phyloP scores from a whole-genome alignment of 2,113 vertebrate genomes.

The Tachysurus fulvidraco region DNA sequence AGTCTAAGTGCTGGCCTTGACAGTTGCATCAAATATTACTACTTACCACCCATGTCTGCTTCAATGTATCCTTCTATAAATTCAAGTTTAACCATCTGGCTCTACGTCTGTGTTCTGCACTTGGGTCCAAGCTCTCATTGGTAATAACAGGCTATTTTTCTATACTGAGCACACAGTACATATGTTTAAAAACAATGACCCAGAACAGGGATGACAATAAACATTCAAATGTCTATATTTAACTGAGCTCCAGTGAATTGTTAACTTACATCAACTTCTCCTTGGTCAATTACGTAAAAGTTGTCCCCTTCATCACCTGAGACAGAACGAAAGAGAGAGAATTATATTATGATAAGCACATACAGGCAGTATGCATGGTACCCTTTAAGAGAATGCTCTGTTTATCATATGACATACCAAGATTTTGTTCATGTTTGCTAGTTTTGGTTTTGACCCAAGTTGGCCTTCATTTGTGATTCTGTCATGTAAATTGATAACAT shows the following conservation, averaged over 20 bases:
- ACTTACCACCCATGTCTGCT: no score
- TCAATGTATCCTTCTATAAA: no score
- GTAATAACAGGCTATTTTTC: not conserved
- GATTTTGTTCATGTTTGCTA: not conserved
- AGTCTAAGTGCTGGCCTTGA: no score
- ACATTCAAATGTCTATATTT: not conserved
- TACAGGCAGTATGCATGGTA: not conserved
- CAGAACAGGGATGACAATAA: not conserved
- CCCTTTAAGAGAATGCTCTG: not conserved
- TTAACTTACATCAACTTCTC: slow-evolving; percentile 93
- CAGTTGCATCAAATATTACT: no score
- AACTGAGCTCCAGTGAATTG: no score
- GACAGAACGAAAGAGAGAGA: slow-evolving; percentile 48
- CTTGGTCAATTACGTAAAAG: slow-evolving; percentile 97
- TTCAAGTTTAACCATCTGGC: no score
- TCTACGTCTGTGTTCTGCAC: no score
- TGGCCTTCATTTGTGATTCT: not conserved
- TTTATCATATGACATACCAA: not conserved
- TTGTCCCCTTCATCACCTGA: slow-evolving; percentile 96
- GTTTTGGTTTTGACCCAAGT: not conserved
- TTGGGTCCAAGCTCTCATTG: no score
- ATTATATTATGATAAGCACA: slow-evolving; percentile 5
- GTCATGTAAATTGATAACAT: not conserved
- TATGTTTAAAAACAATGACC: not conserved
- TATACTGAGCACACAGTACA: not conserved